These are phyloP conservation scores for Gymnoscopelus microlampas DNA, from an alignment of 2,797 vertebrate genomes.

Conservation along the genomic window DNA sequence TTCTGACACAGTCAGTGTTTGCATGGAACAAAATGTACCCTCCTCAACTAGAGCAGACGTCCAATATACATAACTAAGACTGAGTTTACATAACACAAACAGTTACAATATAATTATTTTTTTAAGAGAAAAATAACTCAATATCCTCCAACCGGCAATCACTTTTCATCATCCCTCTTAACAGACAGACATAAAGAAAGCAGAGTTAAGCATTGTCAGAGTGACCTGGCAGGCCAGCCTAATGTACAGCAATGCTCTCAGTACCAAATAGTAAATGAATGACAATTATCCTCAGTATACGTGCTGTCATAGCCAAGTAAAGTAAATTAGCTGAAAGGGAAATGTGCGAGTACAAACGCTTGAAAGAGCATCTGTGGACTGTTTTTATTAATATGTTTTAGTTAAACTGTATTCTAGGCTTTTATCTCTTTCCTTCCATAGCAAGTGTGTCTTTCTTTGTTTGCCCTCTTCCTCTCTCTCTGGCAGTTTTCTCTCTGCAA, in stretches of 20 bases:
- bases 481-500: not conserved
- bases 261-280: conserved; percentile 24
- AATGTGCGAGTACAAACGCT: not conserved
- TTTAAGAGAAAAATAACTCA: no score
- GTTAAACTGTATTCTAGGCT: not conserved
- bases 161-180: no score
- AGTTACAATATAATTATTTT: no score
- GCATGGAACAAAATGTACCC: no score
- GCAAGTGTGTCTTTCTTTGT: conserved; percentile 35
- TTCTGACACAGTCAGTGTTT: no score
- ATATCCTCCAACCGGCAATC: no score
- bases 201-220: conserved; percentile 17
- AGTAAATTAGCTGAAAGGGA: conserved; percentile 3
- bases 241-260: conserved; percentile 27
- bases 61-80: no score
- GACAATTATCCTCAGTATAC: conserved; percentile 15
- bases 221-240: conserved; percentile 20
- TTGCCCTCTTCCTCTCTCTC: conserved; percentile 3
- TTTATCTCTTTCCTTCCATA: not conserved
- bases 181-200: no score
- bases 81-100: no score
- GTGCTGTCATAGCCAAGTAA: conserved; percentile 1
- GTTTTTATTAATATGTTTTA: not conserved
- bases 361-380: not conserved
- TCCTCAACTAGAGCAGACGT: no score